Evolutionary conservation across 1,140 invertebrate species (phyloP).

Genomic region (Bombus polaris): DNA sequence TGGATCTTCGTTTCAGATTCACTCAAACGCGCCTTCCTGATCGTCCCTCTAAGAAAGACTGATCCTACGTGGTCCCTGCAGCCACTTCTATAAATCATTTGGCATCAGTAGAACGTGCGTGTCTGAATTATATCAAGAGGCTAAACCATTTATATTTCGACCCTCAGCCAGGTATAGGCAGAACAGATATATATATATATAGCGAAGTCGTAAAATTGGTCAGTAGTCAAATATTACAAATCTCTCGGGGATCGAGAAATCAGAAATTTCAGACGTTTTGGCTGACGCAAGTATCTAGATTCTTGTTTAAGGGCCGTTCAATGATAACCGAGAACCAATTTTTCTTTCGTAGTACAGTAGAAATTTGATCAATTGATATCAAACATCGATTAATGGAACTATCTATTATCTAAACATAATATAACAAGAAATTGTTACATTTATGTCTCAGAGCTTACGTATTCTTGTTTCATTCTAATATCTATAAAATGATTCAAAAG

Average conservation of each 20-base stretch:
- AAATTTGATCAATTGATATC: no score
- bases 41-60: background rate
- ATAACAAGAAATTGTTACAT: no score
- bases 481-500: no score
- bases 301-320: no score
- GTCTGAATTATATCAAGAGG: slow-evolving; percentile 24
- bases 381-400: no score
- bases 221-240: background rate
- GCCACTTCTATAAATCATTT: slow-evolving; percentile 5
- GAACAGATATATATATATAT: background rate
- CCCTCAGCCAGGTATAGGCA: background rate
- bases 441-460: no score
- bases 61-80: background rate
- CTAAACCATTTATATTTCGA: background rate
- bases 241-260: background rate
- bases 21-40: slow-evolving; percentile 25
- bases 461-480: no score
- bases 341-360: no score
- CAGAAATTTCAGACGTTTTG: background rate
- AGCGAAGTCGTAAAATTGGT: background rate
- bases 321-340: no score
- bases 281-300: no score
- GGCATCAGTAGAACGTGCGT: background rate
- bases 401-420: no score
- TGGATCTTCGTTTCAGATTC: slow-evolving; percentile 19